Evolutionary conservation across 1,140 invertebrate genomes (phyloP), one percentile per base, ranked within the genome.

Genomic region (Aphelenchoides fujianensis): DNA sequence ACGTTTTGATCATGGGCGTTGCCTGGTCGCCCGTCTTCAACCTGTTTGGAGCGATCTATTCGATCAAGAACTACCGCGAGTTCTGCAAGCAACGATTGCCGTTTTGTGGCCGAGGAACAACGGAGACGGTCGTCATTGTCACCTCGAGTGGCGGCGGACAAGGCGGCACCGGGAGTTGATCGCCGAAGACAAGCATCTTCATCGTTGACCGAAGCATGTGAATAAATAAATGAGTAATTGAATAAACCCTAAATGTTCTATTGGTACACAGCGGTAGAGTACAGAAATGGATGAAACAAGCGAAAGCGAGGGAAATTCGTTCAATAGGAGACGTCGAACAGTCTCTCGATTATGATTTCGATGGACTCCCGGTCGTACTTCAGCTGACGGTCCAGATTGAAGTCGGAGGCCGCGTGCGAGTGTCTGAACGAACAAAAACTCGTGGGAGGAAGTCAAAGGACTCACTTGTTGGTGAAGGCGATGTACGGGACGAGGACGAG

Each of bases 281-380:
- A n/a, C n/a, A n/a, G n/a, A n/a, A n/a, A n/a, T n/a, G n/a, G n/a
- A n/a, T n/a, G n/a, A n/a, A n/a, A n/a, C n/a, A n/a, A n/a, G n/a
- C n/a, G n/a, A n/a, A n/a, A n/a, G n/a, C n/a, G n/a, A n/a, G n/a
- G n/a, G n/a, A n/a, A 48, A 48, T 12, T 48, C 41, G 41, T 16
- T 79, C 55, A 79, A 30, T 76, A 74, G 1, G 76, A 59, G 28
- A 74, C 78, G 69, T 78, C 79, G 52, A 78, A 78, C 31, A 78
- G 31, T 28, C 79, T 41, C 37, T 78, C 74, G 53, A 78, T 81
- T 30, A 78, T 72, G 48, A 78, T 71, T 32, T 78, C 76, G 36
- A 78, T 37, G 12, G 78, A 70, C 41, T 78, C 79, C 0, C 73
- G 73, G 55, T 78, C 76, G 48, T 78, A 78, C 57, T 78, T 78